Evolutionary conservation across 2,113 vertebrate genomes (phyloP).

Genomic region (Platysteira castanea): DNA sequence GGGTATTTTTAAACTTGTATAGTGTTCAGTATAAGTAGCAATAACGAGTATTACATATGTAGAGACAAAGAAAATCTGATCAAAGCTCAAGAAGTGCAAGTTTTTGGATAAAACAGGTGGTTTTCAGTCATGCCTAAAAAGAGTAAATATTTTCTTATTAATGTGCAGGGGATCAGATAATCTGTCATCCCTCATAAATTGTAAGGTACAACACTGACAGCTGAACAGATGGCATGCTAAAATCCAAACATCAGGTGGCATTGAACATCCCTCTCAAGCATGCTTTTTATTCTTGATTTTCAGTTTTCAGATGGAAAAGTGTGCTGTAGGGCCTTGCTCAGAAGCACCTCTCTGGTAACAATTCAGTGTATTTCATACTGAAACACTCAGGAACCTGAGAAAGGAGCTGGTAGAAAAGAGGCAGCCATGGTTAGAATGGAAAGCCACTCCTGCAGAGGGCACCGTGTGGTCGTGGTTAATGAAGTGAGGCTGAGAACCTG

Average conservation of each 20-base stretch:
- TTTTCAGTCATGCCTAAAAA: background rate
- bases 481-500: background rate
- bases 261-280: background rate
- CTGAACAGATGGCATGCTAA: background rate
- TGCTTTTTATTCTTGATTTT: background rate
- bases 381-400: background rate
- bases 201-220: background rate
- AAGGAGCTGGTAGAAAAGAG: background rate
- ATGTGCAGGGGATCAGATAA: background rate
- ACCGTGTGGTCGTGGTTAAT: background rate
- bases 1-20: fast-evolving
- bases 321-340: background rate
- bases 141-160: background rate
- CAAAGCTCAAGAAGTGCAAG: background rate
- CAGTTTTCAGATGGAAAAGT: background rate
- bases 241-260: background rate
- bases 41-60: background rate
- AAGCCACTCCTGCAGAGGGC: background rate
- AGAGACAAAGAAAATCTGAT: background rate
- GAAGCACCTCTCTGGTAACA: background rate
- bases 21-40: background rate
- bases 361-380: background rate
- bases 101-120: background rate
- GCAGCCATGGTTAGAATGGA: background rate
- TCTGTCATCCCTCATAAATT: background rate